phyloP scores from a whole-genome alignment of 2,888 invertebrate genomes.

The Diaperis boleti region DNA sequence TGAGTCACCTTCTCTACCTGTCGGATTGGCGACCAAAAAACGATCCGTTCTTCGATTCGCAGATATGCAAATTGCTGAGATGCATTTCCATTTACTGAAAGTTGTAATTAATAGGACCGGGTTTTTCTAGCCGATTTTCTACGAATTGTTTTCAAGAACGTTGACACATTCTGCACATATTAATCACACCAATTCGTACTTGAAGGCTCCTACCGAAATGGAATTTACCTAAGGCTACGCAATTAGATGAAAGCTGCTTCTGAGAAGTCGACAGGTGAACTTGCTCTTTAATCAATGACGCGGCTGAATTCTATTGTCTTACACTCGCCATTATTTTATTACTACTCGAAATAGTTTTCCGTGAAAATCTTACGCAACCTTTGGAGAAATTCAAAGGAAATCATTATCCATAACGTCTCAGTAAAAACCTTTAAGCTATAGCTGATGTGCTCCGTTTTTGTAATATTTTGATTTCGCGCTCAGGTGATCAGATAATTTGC shows the following conservation, averaged over 20 bases:
- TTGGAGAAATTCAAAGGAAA: conserved; percentile 10
- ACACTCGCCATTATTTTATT: no score
- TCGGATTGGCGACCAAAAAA: background rate
- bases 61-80: conserved; percentile 14
- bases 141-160: conserved; percentile 24
- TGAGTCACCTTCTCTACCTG: conserved; percentile 26
- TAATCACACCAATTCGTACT: conserved; percentile 20
- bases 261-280: conserved; percentile 17
- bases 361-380: conserved; percentile 7
- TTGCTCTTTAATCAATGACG: conserved; percentile 12
- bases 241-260: conserved; percentile 18
- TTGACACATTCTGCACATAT: conserved; percentile 25
- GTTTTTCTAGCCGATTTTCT: conserved; percentile 12
- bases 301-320: background rate
- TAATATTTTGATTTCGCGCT: conserved; percentile 39
- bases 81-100: conserved; percentile 20
- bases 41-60: background rate
- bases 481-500: conserved; percentile 23
- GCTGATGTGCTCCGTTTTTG: conserved; percentile 28
- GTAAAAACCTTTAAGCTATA: conserved; percentile 11
- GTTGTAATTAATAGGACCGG: conserved; percentile 7
- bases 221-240: conserved; percentile 18
- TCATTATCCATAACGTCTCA: conserved; percentile 12
- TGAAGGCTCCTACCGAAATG: conserved; percentile 3
- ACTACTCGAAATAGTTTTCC: conserved; percentile 6